A percentile compares a stretch with the other conserved stretches of the same genome.
Conservation (phyloP, 2,113 vertebrate species). For the Thymallus thymallus region DNA sequence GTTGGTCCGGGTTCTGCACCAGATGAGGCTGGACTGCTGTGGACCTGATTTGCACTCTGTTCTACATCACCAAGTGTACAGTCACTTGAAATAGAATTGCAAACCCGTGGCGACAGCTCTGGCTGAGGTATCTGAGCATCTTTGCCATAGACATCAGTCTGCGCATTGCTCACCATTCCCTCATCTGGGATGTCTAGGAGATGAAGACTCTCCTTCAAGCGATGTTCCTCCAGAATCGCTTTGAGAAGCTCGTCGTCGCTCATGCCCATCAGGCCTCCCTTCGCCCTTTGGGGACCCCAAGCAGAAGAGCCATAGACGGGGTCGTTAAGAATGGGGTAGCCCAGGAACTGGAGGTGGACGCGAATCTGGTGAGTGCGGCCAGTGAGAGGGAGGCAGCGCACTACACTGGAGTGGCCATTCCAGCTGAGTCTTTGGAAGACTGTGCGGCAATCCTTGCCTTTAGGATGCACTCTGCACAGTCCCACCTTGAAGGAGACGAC, state of each 20-base stretch:
- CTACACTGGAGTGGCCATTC: conserved; percentile 86
- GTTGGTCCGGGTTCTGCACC: background rate
- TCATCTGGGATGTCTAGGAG: conserved; percentile 72
- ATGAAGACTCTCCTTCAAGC: conserved; percentile 81
- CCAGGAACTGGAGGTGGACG: conserved; percentile 93
- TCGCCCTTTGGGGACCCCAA: conserved; percentile 87
- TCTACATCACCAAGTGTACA: background rate
- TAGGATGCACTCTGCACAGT: conserved; percentile 88
- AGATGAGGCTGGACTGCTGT: background rate
- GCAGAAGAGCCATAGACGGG: conserved; percentile 93
- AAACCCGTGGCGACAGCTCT: background rate
- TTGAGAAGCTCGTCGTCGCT: conserved; percentile 85
- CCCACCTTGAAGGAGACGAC: conserved; percentile 95
- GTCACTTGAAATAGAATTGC: background rate
- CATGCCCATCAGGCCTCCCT: conserved; percentile 78
- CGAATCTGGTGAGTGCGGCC: conserved; percentile 97
- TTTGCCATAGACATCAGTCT: background rate
- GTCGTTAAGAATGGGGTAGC: conserved; percentile 91
- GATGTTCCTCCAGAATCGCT: conserved; percentile 85
- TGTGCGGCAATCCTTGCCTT: conserved; percentile 86
- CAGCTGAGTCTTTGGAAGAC: conserved; percentile 89
- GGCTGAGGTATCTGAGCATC: background rate
- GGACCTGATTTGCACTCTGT: background rate
- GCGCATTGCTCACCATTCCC: background rate
- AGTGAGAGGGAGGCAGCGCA: conserved; percentile 84